These are phyloP conservation scores for Ochropleura leucogaster DNA, from an alignment of 2,888 invertebrate genomes.

Conservation along the genomic window DNA sequence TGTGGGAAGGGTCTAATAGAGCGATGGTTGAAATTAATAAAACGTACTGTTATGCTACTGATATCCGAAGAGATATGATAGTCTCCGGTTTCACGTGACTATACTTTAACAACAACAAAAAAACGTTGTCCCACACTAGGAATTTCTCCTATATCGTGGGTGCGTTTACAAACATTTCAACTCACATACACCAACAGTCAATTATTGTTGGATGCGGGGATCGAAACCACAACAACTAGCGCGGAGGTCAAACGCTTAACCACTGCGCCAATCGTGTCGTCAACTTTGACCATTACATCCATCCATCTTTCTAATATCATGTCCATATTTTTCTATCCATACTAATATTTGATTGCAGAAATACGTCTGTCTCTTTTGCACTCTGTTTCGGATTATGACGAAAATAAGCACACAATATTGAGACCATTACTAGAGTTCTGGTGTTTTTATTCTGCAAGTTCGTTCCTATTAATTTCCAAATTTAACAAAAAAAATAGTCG, in stretches of 20 bases:
- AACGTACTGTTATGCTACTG: constrained; percentile 5
- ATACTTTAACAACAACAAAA: neutral
- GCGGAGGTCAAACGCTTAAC: too few species aligned
- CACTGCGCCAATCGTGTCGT: too few species aligned
- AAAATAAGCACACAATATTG: neutral
- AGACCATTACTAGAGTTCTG: neutral
- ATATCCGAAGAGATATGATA: neutral
- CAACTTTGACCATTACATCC: too few species aligned
- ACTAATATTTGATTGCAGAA: neutral
- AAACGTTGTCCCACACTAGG: too few species aligned
- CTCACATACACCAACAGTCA: too few species aligned
- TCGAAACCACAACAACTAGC: too few species aligned
- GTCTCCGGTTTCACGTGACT: constrained; percentile 1
- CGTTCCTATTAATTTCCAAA: neutral
- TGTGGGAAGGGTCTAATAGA: constrained; percentile 47
- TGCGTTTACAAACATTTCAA: too few species aligned
- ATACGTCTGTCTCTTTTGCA: neutral
- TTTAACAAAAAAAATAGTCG: neutral
- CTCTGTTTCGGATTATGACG: neutral
- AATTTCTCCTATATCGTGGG: too few species aligned
- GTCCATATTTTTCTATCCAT: neutral
- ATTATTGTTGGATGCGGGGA: too few species aligned
- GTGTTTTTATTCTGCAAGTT: neutral
- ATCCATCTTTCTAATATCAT: neutral
- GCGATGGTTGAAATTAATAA: neutral